A percentile compares a stretch with the other conserved stretches of the same genome.
phyloP scores from a whole-genome alignment of 1,140 invertebrate species.

The Drosophila miranda region DNA sequence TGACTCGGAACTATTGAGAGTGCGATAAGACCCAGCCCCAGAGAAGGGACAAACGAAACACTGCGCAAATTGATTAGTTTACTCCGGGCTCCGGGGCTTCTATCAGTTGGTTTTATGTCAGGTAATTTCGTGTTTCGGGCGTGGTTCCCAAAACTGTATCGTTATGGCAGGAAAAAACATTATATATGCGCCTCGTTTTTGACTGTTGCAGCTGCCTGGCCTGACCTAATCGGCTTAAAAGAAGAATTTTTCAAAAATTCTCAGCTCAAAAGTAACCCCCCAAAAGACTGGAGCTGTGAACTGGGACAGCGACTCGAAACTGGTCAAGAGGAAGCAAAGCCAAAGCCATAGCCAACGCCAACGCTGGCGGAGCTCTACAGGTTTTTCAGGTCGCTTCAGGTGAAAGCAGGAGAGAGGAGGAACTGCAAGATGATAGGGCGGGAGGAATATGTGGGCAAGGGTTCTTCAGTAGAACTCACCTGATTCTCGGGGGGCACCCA shows the following conservation, averaged over 20 bases:
- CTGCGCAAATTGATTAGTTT: conserved; percentile 32
- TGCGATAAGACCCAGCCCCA: conserved; percentile 20
- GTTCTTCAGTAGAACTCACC: conserved; percentile 53
- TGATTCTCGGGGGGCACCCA: conserved; percentile 99
- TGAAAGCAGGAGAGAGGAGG: conserved; percentile 38
- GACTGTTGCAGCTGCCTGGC: too few relatives aligned
- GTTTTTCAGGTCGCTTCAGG: conserved; percentile 58
- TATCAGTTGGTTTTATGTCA: conserved; percentile 34
- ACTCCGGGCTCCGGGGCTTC: neutral
- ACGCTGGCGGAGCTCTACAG: conserved; percentile 54
- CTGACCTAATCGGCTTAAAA: conserved; percentile 41
- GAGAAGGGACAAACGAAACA: conserved; percentile 5
- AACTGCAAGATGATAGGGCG: neutral
- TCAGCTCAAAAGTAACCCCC: neutral
- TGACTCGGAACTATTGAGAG: conserved; percentile 30
- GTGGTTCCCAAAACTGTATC: conserved; percentile 28
- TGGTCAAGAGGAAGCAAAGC: conserved; percentile 54
- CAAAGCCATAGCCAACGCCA: conserved; percentile 46
- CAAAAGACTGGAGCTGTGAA: conserved; percentile 12
- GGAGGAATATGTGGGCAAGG: too few relatives aligned
- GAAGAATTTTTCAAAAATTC: conserved; percentile 19
- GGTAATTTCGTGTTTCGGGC: conserved; percentile 38
- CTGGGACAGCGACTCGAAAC: conserved; percentile 29
- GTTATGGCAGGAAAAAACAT: neutral
- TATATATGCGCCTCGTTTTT: neutral